phyloP scores from a whole-genome alignment of 2,113 vertebrate genomes.

The Oxygymnocypris stewartii region DNA sequence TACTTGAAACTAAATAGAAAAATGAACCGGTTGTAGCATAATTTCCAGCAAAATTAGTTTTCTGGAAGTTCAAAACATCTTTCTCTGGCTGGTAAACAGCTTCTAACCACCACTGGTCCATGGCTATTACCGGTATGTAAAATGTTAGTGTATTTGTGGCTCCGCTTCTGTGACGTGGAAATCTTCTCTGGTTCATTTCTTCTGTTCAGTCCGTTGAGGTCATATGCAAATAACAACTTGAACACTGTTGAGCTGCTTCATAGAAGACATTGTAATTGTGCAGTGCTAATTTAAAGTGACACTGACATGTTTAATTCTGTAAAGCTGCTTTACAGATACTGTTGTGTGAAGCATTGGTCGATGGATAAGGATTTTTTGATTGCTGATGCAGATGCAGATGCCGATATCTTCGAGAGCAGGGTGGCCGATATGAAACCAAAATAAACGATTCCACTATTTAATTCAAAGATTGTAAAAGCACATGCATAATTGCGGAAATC shows the following conservation, averaged over 20 bases:
- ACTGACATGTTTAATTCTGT: too few relatives aligned
- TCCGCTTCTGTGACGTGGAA: not conserved
- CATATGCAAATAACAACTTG: not conserved
- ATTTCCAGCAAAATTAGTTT: not conserved
- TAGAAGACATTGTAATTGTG: too few relatives aligned
- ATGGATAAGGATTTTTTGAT: too few relatives aligned
- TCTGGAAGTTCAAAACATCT: not conserved
- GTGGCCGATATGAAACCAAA: too few relatives aligned
- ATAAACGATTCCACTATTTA: too few relatives aligned
- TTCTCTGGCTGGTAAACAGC: not conserved
- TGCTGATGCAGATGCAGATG: too few relatives aligned
- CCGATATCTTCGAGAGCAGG: too few relatives aligned
- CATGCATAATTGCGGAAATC: too few relatives aligned
- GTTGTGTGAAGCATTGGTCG: too few relatives aligned
- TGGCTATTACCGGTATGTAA: not conserved
- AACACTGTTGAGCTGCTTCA: not conserved
- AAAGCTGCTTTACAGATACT: too few relatives aligned
- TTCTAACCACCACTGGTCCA: not conserved
- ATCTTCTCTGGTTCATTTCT: not conserved
- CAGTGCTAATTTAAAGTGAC: too few relatives aligned
- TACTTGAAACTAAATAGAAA: not conserved
- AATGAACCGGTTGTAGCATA: not conserved
- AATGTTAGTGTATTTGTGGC: not conserved
- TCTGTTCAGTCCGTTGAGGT: not conserved
- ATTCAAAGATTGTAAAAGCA: too few relatives aligned